Base-by-base conservation (phyloP, 2,113 vertebrate genomes). In the Cavia porcellus region DNA sequence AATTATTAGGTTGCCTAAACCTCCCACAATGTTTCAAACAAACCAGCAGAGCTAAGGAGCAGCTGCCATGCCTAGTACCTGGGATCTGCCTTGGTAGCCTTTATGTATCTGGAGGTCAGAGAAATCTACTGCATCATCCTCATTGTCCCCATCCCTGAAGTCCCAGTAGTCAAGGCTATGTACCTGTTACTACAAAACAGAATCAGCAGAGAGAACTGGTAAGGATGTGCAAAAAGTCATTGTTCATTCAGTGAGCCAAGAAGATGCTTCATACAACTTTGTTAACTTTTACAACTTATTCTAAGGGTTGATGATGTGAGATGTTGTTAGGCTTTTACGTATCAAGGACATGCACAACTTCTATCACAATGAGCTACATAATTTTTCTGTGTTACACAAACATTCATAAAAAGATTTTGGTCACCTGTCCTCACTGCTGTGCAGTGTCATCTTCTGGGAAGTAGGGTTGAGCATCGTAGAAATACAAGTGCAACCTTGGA, bases 211-310 rank as follows among this genome's bases (percentile, higher is more conserved):
- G 59, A 86, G 42, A 92, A 55, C 61, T 83, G 81, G 47, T 75
- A 62, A 87, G 50, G 45, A 74, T 11, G 0, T 38, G 47, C 12
- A 62, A 87, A 42, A 38, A 45, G 17, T 28, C 64, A 83, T 25
- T 85, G 74, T 82, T 75, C 59, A 92, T 86, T 97, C 92, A 83
- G 24, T 50, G 81, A 85, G 7, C 87, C 90, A 61, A 59, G 92
- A 59, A 89, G n/a, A 64, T 20, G 50, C 30, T 90, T 86, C 4
- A 42, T 13, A 3, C 88, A 90, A 57, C 96, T 52, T 94, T 59
- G 52, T 72, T 86, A 80, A 89, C 57, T 96, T 94, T 90, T 85
- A 3, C 38, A 89, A 72, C 47, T 97, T 75, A 55, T 82, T 86
- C 38, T 82, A 47, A 89, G 25, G 75, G 47, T 79, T 62, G 45